Evolutionary conservation across 1,140 invertebrate species (phyloP).

Genomic region (Zeugodacus cucurbitae): DNA sequence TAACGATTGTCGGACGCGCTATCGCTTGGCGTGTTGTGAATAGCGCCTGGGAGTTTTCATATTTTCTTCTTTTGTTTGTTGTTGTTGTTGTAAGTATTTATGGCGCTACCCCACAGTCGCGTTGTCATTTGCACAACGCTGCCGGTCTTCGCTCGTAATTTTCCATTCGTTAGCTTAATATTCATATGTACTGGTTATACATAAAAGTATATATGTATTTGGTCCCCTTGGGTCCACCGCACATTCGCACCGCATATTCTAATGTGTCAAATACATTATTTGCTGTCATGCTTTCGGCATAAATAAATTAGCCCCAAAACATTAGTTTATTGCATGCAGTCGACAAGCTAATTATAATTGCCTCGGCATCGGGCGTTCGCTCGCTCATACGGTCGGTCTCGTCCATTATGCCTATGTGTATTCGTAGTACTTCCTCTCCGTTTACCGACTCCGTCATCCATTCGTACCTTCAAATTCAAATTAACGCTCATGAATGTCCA

Average conservation of each 20-base stretch:
- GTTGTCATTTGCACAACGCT: neutral
- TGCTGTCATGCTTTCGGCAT: constrained; percentile 57
- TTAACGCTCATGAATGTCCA: neutral
- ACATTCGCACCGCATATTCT: constrained; percentile 62
- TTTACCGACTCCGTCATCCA: neutral
- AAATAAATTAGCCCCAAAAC: constrained; percentile 42
- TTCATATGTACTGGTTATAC: neutral
- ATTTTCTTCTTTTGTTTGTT: neutral
- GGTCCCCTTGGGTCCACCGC: neutral
- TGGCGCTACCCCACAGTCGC: neutral
- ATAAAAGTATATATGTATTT: neutral
- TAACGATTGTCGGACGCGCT: constrained; percentile 47
- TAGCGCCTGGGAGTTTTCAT: constrained; percentile 39
- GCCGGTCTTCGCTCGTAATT: neutral
- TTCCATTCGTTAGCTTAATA: neutral
- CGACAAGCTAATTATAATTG: constrained; percentile 47
- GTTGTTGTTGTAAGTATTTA: neutral
- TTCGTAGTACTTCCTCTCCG: neutral
- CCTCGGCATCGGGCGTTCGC: neutral
- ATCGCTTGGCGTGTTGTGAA: constrained; percentile 26
- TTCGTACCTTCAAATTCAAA: neutral
- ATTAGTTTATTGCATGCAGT: constrained; percentile 44
- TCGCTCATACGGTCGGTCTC: neutral
- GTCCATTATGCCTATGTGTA: too few species aligned
- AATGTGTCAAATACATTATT: constrained; percentile 65